A percentile compares a stretch with the other conserved stretches of the same genome.
Evolutionary conservation across 2,113 vertebrate genomes (phyloP).

Genomic region (Poecilia latipinna): DNA sequence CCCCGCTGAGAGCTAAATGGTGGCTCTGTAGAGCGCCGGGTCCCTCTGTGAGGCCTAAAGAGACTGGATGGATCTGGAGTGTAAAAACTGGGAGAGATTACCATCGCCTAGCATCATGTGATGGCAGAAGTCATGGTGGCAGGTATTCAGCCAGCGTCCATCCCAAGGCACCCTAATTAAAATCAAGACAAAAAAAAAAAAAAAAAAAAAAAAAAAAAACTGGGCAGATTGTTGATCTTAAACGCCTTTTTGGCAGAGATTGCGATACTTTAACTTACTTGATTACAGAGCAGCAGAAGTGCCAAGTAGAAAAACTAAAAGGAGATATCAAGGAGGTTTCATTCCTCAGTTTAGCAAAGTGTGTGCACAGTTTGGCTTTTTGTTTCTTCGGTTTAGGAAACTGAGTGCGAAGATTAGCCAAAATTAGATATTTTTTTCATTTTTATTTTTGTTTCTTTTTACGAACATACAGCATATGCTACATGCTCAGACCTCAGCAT

Average conservation of each 20-base stretch:
- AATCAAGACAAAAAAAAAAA: constrained; percentile 38
- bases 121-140: constrained; percentile 29
- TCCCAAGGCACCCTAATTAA: constrained; percentile 40
- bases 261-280: not conserved
- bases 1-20: constrained; percentile 68
- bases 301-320: not conserved
- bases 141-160: constrained; percentile 18
- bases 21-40: constrained; percentile 40
- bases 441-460: not conserved
- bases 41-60: constrained; percentile 41
- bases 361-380: not conserved
- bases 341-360: no score
- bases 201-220: constrained; percentile 30
- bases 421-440: not conserved
- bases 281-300: not conserved
- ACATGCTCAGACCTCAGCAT: not conserved
- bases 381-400: not conserved
- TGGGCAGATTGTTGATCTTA: constrained; percentile 34
- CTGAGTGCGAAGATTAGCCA: not conserved
- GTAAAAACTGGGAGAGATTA: constrained; percentile 57
- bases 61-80: constrained; percentile 54
- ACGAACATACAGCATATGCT: not conserved
- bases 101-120: constrained; percentile 48
- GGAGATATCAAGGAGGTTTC: no score
- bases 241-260: not conserved